Percentiles rank a stretch among this genome's conserved stretches.
Conservation (phyloP, 2,797 vertebrate genomes). For the Botia kubotai region DNA sequence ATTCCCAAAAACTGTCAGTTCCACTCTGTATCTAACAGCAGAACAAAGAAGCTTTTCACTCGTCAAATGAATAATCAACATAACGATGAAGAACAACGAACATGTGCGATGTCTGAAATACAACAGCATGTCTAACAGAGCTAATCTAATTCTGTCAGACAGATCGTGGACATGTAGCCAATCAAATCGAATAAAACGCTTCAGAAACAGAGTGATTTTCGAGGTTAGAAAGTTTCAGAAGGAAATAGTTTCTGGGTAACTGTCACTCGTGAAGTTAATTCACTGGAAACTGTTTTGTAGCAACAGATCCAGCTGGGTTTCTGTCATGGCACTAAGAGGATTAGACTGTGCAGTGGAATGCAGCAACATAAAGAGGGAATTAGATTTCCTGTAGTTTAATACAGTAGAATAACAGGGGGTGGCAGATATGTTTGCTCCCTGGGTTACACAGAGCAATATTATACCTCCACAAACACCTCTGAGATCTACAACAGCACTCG, state of each 20-base stretch:
- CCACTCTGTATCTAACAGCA: too few species aligned
- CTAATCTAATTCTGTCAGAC: too few species aligned
- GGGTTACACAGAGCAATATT: neutral
- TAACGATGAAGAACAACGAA: too few species aligned
- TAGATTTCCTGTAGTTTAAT: slow-evolving; percentile 36
- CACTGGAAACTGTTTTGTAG: neutral
- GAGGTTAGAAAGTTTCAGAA: neutral
- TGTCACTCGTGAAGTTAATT: slow-evolving; percentile 26
- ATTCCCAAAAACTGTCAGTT: too few species aligned
- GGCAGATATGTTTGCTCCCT: neutral
- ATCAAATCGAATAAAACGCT: neutral
- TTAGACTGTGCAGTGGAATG: slow-evolving; percentile 42
- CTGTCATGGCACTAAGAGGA: slow-evolving; percentile 31
- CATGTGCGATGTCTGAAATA: too few species aligned
- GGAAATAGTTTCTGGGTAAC: slow-evolving; percentile 9
- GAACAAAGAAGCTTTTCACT: neutral
- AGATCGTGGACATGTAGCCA: too few species aligned
- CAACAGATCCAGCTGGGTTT: slow-evolving; percentile 26
- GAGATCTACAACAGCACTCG: neutral
- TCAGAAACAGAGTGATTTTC: neutral
- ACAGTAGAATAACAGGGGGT: neutral
- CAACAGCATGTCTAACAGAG: too few species aligned
- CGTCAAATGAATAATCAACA: too few species aligned
- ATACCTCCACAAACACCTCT: neutral
- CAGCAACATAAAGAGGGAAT: slow-evolving; percentile 26